Evolutionary conservation across 92 coral and sea anemone genomes (phyloP).

Genomic region (Plumapathes pennacea): DNA sequence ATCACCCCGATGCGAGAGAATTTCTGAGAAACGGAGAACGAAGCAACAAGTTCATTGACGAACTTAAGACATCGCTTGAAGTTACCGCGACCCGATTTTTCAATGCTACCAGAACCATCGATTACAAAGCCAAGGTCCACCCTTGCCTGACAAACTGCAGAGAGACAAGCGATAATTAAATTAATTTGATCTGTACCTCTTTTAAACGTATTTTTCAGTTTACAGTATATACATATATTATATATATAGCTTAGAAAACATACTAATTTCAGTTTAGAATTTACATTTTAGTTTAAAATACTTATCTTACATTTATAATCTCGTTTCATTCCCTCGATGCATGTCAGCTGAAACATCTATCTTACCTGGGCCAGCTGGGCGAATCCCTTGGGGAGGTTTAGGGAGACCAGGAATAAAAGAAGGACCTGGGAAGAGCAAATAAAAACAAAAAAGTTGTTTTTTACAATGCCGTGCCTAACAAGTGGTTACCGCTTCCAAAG

Average conservation of each 20-base stretch:
- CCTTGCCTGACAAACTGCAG: constrained; percentile 42
- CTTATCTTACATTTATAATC: too few species aligned
- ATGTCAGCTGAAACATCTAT: background rate
- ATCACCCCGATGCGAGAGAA: constrained; percentile 57
- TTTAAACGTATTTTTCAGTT: too few species aligned
- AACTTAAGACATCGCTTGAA: constrained; percentile 59
- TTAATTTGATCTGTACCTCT: too few species aligned
- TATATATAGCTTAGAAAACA: too few species aligned
- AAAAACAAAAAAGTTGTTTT: too few species aligned
- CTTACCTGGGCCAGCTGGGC: constrained; percentile 51
- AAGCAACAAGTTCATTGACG: constrained; percentile 51
- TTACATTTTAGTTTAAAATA: too few species aligned
- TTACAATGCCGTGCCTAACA: too few species aligned
- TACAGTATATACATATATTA: too few species aligned
- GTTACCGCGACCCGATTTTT: constrained; percentile 54
- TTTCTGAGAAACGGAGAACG: constrained; percentile 58
- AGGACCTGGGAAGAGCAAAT: constrained; percentile 11
- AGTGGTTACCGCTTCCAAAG: too few species aligned
- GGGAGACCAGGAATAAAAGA: constrained; percentile 29
- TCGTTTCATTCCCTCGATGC: background rate
- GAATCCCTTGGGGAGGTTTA: constrained; percentile 2
- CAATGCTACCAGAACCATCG: constrained; percentile 83
- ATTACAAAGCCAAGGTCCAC: constrained; percentile 48
- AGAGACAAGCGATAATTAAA: background rate
- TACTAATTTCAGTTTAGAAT: too few species aligned